These are phyloP conservation scores for Zaprionus taronus DNA, from an alignment of 1,140 invertebrate genomes.

Conservation along the genomic window DNA sequence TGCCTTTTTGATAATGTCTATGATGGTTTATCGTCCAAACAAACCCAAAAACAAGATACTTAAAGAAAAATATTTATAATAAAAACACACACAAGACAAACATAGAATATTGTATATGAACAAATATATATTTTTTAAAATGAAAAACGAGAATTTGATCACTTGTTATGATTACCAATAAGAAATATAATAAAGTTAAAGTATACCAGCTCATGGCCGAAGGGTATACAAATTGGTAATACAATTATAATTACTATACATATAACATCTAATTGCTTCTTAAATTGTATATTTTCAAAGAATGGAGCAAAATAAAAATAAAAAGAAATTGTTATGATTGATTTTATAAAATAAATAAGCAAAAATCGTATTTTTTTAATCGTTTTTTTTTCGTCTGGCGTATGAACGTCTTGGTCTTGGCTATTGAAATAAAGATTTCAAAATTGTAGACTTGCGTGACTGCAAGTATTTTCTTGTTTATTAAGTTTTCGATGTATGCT, in stretches of 20 bases:
- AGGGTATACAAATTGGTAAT: too few relatives aligned
- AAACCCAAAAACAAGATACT: slow-evolving; percentile 9
- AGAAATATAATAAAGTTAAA: slow-evolving; percentile 11
- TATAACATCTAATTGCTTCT: not conserved
- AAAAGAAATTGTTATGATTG: slow-evolving; percentile 73
- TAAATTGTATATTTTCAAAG: not conserved
- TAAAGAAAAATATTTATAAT: slow-evolving; percentile 28
- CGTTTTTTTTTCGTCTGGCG: too few relatives aligned
- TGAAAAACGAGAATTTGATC: slow-evolving; percentile 52
- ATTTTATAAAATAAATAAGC: slow-evolving; percentile 66
- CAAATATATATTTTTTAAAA: slow-evolving; percentile 67
- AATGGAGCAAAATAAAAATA: not conserved
- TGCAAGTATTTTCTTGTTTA: too few relatives aligned
- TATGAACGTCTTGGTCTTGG: too few relatives aligned
- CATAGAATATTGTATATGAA: slow-evolving; percentile 45
- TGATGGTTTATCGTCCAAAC: slow-evolving; percentile 71
- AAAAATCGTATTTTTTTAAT: slow-evolving; percentile 23
- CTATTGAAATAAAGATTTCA: too few relatives aligned
- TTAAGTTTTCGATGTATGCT: too few relatives aligned
- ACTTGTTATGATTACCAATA: slow-evolving; percentile 54
- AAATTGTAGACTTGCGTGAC: too few relatives aligned
- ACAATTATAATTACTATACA: too few relatives aligned
- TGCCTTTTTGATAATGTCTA: slow-evolving; percentile 76
- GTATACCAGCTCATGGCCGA: too few relatives aligned
- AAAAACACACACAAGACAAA: slow-evolving; percentile 16